phyloP scores from a whole-genome alignment of 2,888 invertebrate species.

The Andrena minutula region DNA sequence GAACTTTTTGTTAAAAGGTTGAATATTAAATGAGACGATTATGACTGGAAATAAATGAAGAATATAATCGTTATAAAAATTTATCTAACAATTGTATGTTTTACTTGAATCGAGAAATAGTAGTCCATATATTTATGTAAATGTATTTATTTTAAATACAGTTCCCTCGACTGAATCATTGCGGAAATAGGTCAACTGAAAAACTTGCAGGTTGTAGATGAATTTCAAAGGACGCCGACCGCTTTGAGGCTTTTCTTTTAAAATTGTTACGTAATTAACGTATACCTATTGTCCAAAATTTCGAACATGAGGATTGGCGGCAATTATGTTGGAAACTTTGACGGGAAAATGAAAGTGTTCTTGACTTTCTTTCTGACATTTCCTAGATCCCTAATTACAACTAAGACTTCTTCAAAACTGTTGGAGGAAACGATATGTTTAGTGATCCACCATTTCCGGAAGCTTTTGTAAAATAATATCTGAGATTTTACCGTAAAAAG shows the following conservation, averaged over 20 bases:
- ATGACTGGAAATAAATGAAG: too few relatives aligned
- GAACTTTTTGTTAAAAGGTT: too few relatives aligned
- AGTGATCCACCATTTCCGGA: constrained; percentile 34
- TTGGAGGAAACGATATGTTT: constrained; percentile 21
- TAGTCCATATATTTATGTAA: too few relatives aligned
- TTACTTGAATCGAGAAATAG: too few relatives aligned
- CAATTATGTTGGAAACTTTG: constrained; percentile 49
- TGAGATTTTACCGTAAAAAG: not conserved
- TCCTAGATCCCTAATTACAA: constrained; percentile 46
- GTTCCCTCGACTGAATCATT: too few relatives aligned
- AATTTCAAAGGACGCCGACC: constrained; percentile 62
- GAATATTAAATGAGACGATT: too few relatives aligned
- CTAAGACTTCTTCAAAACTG: constrained; percentile 18
- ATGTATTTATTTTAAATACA: too few relatives aligned
- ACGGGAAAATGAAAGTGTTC: constrained; percentile 51
- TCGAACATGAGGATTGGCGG: constrained; percentile 29
- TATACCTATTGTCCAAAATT: not conserved
- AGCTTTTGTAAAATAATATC: not conserved
- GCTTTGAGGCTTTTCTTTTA: constrained; percentile 5
- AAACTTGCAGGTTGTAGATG: constrained; percentile 18
- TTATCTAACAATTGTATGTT: constrained; percentile 20
- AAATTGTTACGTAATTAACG: constrained; percentile 44
- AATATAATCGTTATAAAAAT: not conserved
- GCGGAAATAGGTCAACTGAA: constrained; percentile 23
- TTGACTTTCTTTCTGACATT: constrained; percentile 43